A percentile compares a stretch with the other conserved stretches of the same genome.
Evolutionary conservation across 2,888 invertebrate genomes (phyloP).

Genomic region (Leucophenga montana): DNA sequence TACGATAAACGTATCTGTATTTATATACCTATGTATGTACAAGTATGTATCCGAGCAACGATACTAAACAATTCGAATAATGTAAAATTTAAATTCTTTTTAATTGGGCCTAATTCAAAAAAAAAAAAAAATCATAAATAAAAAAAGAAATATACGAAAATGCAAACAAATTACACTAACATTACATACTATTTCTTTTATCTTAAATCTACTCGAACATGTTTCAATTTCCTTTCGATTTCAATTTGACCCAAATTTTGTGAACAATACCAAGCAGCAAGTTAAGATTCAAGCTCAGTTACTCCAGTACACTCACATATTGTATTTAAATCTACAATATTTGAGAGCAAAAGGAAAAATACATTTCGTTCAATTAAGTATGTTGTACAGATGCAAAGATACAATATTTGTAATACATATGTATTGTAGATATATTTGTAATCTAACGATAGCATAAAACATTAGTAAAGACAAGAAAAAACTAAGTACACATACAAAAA

Average conservation of each 20-base stretch:
- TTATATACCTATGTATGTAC: too few relatives aligned
- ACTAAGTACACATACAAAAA: conserved; percentile 38
- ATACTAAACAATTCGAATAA: too few relatives aligned
- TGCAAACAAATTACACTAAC: background rate
- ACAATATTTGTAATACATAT: conserved; percentile 41
- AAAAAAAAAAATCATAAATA: background rate
- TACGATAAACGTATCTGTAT: too few relatives aligned
- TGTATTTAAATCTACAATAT: conserved; percentile 6
- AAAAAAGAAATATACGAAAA: background rate
- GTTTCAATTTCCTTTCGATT: conserved; percentile 70
- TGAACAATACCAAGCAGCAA: conserved; percentile 34
- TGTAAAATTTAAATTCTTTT: background rate
- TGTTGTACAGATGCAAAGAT: conserved; percentile 23
- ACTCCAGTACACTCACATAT: background rate
- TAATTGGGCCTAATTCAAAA: background rate
- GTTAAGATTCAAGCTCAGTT: conserved; percentile 17
- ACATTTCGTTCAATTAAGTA: background rate
- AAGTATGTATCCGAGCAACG: too few relatives aligned
- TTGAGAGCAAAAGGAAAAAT: conserved; percentile 8
- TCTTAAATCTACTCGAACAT: conserved; percentile 65
- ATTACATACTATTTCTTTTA: background rate
- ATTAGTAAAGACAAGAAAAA: background rate
- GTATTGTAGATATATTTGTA: conserved; percentile 47
- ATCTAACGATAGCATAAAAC: conserved; percentile 41
- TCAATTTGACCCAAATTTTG: conserved; percentile 14